phyloP scores from a whole-genome alignment of 2,797 vertebrate species.

The Fratercula arctica region DNA sequence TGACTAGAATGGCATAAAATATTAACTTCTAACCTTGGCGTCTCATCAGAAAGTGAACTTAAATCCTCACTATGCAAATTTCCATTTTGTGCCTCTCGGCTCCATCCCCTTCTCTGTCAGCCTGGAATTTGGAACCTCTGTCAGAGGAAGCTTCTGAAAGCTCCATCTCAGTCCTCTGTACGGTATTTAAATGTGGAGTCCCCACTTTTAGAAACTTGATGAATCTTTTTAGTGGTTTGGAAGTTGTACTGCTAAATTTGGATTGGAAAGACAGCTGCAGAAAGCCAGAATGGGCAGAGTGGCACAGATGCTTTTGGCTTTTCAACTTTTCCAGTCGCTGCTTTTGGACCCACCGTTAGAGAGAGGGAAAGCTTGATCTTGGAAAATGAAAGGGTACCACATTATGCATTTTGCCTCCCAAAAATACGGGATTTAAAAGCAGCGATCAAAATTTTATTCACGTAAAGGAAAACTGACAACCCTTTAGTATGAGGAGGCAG shows the following conservation, averaged over 20 bases:
- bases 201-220: not conserved
- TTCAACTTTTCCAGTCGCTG: not conserved
- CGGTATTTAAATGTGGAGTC: not conserved
- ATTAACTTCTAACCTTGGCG: not conserved
- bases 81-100: not conserved
- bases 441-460: not conserved
- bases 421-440: not conserved
- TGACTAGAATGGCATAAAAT: not conserved
- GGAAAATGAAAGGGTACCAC: not conserved
- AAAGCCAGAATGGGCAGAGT: not conserved
- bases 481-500: not conserved
- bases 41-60: not conserved
- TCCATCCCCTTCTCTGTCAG: not conserved
- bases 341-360: not conserved
- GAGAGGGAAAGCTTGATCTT: not conserved
- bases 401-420: not conserved
- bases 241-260: constrained; percentile 16
- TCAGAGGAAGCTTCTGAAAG: not conserved
- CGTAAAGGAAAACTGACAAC: not conserved
- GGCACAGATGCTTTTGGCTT: constrained; percentile 25
- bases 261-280: constrained; percentile 19
- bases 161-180: not conserved
- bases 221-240: not conserved
- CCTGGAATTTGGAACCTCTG: not conserved
- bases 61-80: not conserved